Base-by-base conservation (phyloP, 2,113 vertebrate species). In the Istiophorus platypterus region DNA sequence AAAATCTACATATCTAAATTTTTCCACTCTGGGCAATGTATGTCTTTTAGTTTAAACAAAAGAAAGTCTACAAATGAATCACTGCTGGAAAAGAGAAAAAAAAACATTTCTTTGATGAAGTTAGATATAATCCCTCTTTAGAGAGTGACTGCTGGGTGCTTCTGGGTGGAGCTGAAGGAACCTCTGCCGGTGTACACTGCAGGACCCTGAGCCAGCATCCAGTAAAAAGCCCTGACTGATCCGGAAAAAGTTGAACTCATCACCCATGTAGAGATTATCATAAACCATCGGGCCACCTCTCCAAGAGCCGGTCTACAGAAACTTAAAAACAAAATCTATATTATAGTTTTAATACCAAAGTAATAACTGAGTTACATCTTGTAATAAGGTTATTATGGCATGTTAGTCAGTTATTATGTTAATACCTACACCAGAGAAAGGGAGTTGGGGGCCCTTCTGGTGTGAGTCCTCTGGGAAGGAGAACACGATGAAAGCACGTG, bases 141-240 rank as follows among this genome's bases (percentile, higher is more conserved):
- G 39, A 39, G 17, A 42, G 34, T 68, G 29, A 68, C 18, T 67
- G 63, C 14, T 26, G 29, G 9, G 31, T 29, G 24, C 18, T 79
- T 74, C 45, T 72, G 18, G 41, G 22, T 69, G 11, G 47, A 58
- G 47, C 18, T 17, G 22, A 42, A 70, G 52, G 54, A 42, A 54
- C 59, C 17, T 39, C 26, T 56, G 8, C 10, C 42, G 24, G 10
- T 75, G 26, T 34, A 26, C 1, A 45, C 24, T 4, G 27, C 20
- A 26, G 27, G 37, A 58, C 51, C 49, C n/a, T 24, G n/a, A 56
- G 52, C 10, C 52, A 26, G 13, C 11, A 4, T 5, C 18, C 20
- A 31, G 34, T 34, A 56, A 68, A 49, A 22, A 42, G 15, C 22
- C 9, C 3, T 70, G 15, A 72, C n/a, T 63, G 49, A 70, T 26